A percentile compares a stretch with the other conserved stretches of the same genome.
These are phyloP conservation scores for Cantharis lateralis DNA, from an alignment of 2,888 invertebrate genomes.

Conservation along the genomic window DNA sequence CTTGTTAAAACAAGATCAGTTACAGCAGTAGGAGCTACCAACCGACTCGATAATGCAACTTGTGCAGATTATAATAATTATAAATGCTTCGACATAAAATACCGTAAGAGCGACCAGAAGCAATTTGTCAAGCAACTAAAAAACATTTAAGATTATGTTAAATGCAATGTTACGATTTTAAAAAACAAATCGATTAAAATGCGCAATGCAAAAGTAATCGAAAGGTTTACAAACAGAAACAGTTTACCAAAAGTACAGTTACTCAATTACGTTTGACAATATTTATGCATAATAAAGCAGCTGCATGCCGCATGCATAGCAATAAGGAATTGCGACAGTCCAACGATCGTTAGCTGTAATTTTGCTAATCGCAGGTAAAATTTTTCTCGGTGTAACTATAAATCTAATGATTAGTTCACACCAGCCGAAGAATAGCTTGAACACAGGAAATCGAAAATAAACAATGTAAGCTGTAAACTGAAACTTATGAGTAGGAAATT, in stretches of 20 bases:
- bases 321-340: neutral
- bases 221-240: neutral
- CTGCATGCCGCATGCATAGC: neutral
- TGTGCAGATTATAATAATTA: slow-evolving; percentile 17
- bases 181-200: neutral
- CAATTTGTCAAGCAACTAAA: slow-evolving; percentile 19
- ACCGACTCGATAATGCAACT: slow-evolving; percentile 7
- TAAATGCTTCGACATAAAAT: slow-evolving; percentile 17
- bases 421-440: neutral
- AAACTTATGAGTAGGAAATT: neutral
- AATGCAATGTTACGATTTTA: neutral
- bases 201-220: neutral
- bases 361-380: neutral
- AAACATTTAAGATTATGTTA: neutral
- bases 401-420: neutral
- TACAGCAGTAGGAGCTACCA: slow-evolving; percentile 16
- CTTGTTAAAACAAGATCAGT: slow-evolving; percentile 14
- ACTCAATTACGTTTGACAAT: neutral
- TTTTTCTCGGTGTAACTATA: neutral
- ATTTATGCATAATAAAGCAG: neutral
- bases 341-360: neutral
- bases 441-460: neutral
- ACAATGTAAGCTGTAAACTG: neutral
- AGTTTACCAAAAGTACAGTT: neutral
- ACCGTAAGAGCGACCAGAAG: slow-evolving; percentile 18